A percentile compares a stretch with the other conserved stretches of the same genome.
Evolutionary conservation across 2,888 invertebrate genomes (phyloP).

Genomic region (Sarcophaga variegata): DNA sequence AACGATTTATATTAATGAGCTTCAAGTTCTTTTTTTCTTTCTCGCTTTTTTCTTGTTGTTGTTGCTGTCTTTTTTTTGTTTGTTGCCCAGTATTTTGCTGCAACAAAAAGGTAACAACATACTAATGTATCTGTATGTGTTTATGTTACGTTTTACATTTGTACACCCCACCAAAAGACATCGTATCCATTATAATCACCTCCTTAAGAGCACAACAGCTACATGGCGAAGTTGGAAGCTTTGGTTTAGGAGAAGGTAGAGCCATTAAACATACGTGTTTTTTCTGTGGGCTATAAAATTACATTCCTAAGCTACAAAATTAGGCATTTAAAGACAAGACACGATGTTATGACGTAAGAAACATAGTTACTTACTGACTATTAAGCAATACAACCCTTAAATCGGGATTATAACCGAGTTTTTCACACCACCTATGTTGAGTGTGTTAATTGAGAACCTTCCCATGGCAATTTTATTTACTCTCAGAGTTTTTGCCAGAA

Average conservation of each 20-base stretch:
- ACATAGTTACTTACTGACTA: too few relatives aligned
- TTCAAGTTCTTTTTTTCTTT: conserved; percentile 63
- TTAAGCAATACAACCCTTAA: too few relatives aligned
- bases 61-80: conserved; percentile 1
- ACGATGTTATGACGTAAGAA: too few relatives aligned
- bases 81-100: conserved; percentile 9
- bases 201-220: conserved; percentile 34
- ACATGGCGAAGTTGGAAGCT: background rate
- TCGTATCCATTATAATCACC: conserved; percentile 43
- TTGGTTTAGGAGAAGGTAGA: background rate
- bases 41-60: conserved; percentile 5
- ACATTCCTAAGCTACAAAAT: too few relatives aligned
- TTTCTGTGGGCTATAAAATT: too few relatives aligned
- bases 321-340: too few relatives aligned
- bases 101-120: background rate
- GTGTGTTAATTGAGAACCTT: too few relatives aligned
- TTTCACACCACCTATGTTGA: too few relatives aligned
- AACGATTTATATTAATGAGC: conserved; percentile 74
- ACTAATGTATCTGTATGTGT: conserved; percentile 20
- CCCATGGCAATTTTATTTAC: too few relatives aligned
- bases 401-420: too few relatives aligned
- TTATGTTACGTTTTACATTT: conserved; percentile 18
- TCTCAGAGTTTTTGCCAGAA: too few relatives aligned
- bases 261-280: background rate
- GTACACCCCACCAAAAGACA: conserved; percentile 16